These are phyloP conservation scores for Numenius arquata DNA, from an alignment of 2,113 vertebrate genomes.

Conservation along the genomic window DNA sequence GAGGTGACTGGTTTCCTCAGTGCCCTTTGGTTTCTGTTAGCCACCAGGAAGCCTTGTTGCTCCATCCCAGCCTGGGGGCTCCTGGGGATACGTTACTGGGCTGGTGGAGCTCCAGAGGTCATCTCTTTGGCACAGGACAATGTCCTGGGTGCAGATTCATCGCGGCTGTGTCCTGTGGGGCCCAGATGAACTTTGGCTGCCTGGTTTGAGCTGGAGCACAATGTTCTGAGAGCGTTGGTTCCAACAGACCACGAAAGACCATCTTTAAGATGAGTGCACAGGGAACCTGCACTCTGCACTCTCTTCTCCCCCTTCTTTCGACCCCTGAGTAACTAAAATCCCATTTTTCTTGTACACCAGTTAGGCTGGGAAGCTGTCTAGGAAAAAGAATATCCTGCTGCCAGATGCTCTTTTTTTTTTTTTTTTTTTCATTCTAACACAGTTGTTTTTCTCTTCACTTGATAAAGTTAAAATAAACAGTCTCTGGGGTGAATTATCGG, in stretches of 20 bases:
- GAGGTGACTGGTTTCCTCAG: background rate
- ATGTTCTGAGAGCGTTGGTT: background rate
- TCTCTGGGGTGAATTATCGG: constrained; percentile 70
- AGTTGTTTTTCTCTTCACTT: constrained; percentile 67
- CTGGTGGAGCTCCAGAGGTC: background rate
- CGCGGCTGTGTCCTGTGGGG: background rate
- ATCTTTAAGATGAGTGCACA: background rate
- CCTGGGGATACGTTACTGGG: background rate
- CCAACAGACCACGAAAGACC: background rate
- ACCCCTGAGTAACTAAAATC: background rate
- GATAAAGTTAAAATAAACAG: constrained; percentile 80
- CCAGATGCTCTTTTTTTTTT: constrained; percentile 23
- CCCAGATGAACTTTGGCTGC: background rate
- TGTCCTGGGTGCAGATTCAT: background rate
- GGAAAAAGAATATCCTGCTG: background rate
- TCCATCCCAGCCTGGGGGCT: background rate
- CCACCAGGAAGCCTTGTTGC: rapidly evolving
- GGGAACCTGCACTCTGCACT: rapidly evolving
- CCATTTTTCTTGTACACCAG: background rate
- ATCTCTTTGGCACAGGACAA: background rate
- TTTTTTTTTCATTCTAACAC: constrained; percentile 19
- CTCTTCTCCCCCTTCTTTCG: background rate
- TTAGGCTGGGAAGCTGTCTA: background rate
- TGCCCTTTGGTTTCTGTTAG: no score
- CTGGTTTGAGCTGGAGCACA: background rate